A percentile compares a stretch with the other conserved stretches of the same genome.
Conservation (phyloP, 1,140 invertebrate species). For the Drosophila mojavensis region DNA sequence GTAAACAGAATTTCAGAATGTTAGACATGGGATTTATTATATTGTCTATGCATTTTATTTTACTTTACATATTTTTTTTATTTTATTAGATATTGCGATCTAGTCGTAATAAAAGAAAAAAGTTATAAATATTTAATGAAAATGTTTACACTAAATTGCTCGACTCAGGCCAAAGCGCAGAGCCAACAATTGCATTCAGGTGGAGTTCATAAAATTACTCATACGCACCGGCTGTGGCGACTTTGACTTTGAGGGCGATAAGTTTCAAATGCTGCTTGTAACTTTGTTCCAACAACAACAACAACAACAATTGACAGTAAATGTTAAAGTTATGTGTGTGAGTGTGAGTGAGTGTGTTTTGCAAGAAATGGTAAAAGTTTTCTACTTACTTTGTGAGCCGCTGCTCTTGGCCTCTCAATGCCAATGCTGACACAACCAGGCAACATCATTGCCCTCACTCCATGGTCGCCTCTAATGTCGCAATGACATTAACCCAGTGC, state of each 20-base stretch:
- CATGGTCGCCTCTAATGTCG: slow-evolving; percentile 20
- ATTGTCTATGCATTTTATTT: too few relatives aligned
- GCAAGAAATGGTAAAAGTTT: slow-evolving; percentile 49
- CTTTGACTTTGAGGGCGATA: slow-evolving; percentile 49
- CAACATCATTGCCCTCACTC: not conserved
- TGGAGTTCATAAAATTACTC: slow-evolving; percentile 71
- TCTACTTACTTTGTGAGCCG: slow-evolving; percentile 44
- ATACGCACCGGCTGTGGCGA: slow-evolving; percentile 60
- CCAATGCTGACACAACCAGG: slow-evolving; percentile 3
- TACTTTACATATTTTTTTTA: too few relatives aligned
- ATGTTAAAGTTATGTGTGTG: slow-evolving; percentile 60
- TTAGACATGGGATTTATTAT: too few relatives aligned
- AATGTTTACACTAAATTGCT: slow-evolving; percentile 5
- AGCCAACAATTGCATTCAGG: slow-evolving; percentile 42
- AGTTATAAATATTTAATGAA: not conserved
- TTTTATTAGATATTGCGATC: too few relatives aligned
- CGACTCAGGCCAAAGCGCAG: slow-evolving; percentile 15
- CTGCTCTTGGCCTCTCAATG: slow-evolving; percentile 1
- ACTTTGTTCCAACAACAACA: slow-evolving; percentile 59
- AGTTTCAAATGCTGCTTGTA: slow-evolving; percentile 81
- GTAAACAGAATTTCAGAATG: not conserved
- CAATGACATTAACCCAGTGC: slow-evolving; percentile 33
- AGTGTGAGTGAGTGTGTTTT: slow-evolving; percentile 31
- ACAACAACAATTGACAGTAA: slow-evolving; percentile 44
- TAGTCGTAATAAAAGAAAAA: too few relatives aligned